Evolutionary conservation across 1,140 invertebrate genomes (phyloP), one percentile per base, ranked within the genome.

Genomic region (Papilio dardanus): DNA sequence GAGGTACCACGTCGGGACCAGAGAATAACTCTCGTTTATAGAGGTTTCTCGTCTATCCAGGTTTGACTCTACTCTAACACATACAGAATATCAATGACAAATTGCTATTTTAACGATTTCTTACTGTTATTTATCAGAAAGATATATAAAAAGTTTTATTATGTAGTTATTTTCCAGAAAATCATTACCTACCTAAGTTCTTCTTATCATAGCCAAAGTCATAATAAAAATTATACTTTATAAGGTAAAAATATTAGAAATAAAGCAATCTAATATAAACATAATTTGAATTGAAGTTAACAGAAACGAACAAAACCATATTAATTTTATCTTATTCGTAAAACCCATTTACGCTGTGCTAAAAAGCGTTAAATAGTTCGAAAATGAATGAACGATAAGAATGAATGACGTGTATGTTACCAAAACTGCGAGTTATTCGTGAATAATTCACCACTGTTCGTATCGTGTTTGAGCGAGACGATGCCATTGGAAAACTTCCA

Each of bases 401-500:
- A 24, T 19, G 46, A 24, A 54, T 54, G 46, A 54, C 50, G 50
- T 54, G 10, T 21, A 10, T 46, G 42, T 46, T 46, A 46, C 42
- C 42, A 46, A 46, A 46, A 46, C 16, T 16, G 30, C n/a, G 12
- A 66, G 30, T 66, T 66, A n/a, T 28, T 35, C 30, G 65, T 66
- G 24, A 62, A 62, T 24, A 28, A 62, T 24, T 33, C 16, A n/a
- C 65, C 16, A n/a, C 16, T 4, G 62, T 66, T 35, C 30, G n/a
- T 31, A 19, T 8, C 62, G 62, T 66, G 24, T 31, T 28, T 12
- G 30, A 33, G 30, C 62, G 30, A 66, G 16, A 16, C 62, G 24
- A n/a, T 30, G 33, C 62, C 58, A 30, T 62, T 66, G 62, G 62
- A 66, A 30, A 66, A 66, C 28, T 66, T 66, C 62, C 62, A 66